Evolutionary conservation across 1,140 invertebrate species (phyloP).

Genomic region (Yoshiicerus persimilis): DNA sequence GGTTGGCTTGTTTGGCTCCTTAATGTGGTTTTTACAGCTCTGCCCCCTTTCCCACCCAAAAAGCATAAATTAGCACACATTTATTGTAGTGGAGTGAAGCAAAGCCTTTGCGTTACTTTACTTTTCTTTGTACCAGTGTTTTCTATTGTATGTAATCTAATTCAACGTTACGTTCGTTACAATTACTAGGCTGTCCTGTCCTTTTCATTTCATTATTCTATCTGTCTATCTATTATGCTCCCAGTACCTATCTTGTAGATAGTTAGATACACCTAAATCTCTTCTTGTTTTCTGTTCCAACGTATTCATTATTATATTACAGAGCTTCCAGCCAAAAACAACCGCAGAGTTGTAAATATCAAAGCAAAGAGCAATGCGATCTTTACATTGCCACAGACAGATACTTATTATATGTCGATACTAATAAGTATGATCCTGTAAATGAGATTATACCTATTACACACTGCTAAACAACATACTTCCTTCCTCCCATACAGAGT

Average conservation of each 20-base stretch:
- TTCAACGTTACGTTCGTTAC: not conserved
- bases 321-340: not conserved
- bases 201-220: not conserved
- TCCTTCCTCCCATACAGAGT: not conserved
- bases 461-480: not conserved
- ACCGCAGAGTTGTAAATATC: not conserved
- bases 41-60: conserved; percentile 18
- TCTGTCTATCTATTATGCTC: not conserved
- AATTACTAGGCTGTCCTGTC: not conserved
- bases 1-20: not conserved
- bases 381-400: not conserved
- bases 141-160: not conserved
- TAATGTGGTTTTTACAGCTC: conserved; percentile 12
- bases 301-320: too few relatives aligned
- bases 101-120: not conserved
- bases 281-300: not conserved
- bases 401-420: not conserved
- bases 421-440: not conserved
- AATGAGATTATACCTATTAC: not conserved
- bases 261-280: not conserved
- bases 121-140: not conserved
- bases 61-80: conserved; percentile 20
- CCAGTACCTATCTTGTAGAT: too few relatives aligned
- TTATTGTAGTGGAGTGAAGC: not conserved
- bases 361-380: not conserved